Base-by-base conservation (phyloP, 2,797 vertebrate species). In the Gambelia wislizenii region DNA sequence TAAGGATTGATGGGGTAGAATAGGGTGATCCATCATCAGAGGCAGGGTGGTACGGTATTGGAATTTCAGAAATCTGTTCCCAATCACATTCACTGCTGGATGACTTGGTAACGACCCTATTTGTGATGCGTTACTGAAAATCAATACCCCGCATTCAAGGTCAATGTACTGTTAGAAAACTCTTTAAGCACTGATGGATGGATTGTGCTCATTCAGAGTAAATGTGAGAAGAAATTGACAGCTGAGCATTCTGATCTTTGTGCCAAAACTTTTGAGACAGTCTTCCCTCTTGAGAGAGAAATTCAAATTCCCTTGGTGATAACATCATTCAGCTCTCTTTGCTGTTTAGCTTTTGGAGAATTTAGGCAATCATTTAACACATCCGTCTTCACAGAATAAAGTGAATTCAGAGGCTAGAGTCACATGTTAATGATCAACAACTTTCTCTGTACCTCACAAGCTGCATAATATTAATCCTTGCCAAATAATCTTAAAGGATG, bases 81-180 rank as follows among this genome's bases (percentile, higher is more conserved):
- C 98, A 98, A 98, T 99, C 99, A 98, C 98, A 98, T 98, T 98
- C 98, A 98, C 97, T 96, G 97, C 97, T 97, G 97, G 98, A 97
- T 97, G 97, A 96, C 95, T 98, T 97, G 95, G 97, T 98, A 98
- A 98, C 97, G 96, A 97, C 96, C 98, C 97, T 98, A 98, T 99
- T 98, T 98, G 98, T 92, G 97, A 98, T 97, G 97, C 94, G 97
- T 98, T 98, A 98, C 98, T 98, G 98, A 98, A 99, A 99, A 99
- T 99, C 99, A 98, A 99, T 99, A 98, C 95, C 96, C 97, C 92
- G 91, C 98, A 98, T 98, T 99, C 98, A 99, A 99, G 99, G 99
- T 99, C 99, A 99, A 99, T 99, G 98, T 98, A 99, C 98, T 98
- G 98, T 98, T 98, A 98, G 98, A 98, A 98, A 98, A 98, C 98